These are phyloP conservation scores for Apolygus lucorum DNA, from an alignment of 1,140 invertebrate species.

Conservation along the genomic window DNA sequence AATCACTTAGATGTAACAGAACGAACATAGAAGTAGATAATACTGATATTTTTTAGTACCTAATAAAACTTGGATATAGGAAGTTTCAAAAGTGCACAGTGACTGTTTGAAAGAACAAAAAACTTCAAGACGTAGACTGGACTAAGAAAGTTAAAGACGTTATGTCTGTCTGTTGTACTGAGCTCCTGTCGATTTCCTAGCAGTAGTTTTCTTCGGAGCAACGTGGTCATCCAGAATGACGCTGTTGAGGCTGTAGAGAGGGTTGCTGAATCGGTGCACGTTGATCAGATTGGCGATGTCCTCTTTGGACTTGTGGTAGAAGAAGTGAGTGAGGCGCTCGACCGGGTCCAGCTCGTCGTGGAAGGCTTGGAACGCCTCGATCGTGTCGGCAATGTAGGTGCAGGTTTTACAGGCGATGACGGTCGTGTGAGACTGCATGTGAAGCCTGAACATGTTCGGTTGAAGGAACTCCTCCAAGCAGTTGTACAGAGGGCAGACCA, in stretches of 20 bases:
- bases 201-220: not conserved
- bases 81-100: no score
- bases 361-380: not conserved
- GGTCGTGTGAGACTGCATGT: not conserved
- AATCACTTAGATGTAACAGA: no score
- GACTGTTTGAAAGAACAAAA: no score
- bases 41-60: no score
- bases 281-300: not conserved
- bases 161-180: no score
- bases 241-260: not conserved
- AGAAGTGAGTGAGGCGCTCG: not conserved
- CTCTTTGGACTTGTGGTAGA: not conserved
- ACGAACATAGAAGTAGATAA: no score
- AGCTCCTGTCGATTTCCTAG: not conserved
- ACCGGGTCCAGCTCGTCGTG: not conserved
- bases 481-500: slow-evolving; percentile 6
- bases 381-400: slow-evolving; percentile 3
- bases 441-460: not conserved
- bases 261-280: not conserved
- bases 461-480: slow-evolving; percentile 2
- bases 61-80: no score
- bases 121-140: no score
- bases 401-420: slow-evolving; percentile 10
- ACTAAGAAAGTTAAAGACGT: no score
- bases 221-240: not conserved